A percentile compares a stretch with the other conserved stretches of the same genome.
These are phyloP conservation scores for Raillietiella orientalis DNA, from an alignment of 2,888 invertebrate species.

Conservation along the genomic window DNA sequence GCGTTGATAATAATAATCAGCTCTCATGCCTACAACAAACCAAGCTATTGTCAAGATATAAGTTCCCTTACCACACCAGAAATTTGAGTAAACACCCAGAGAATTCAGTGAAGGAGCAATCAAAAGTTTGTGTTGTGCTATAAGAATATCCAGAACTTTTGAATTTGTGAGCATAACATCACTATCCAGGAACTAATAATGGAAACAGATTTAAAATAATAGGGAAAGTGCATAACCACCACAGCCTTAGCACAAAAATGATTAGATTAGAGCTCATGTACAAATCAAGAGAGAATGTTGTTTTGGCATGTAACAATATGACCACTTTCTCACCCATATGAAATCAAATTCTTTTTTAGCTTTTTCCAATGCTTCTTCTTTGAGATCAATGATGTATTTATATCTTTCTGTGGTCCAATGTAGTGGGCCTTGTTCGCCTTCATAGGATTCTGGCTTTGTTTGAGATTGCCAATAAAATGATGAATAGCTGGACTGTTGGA, in stretches of 20 bases:
- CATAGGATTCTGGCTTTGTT: constrained; percentile 13
- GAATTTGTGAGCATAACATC: constrained; percentile 45
- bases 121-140: constrained; percentile 20
- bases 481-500: constrained; percentile 29
- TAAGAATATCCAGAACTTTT: constrained; percentile 24
- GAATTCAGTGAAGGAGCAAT: constrained; percentile 59
- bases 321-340: too few relatives aligned
- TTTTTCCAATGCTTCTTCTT: constrained; percentile 35
- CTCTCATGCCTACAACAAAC: constrained; percentile 39
- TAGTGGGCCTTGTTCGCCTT: constrained; percentile 15
- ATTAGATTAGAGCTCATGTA: constrained; percentile 6
- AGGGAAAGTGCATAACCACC: constrained; percentile 1
- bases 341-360: too few relatives aligned
- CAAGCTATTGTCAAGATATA: too few relatives aligned
- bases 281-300: neutral
- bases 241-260: neutral
- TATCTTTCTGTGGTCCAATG: constrained; percentile 47
- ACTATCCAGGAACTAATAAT: constrained; percentile 44
- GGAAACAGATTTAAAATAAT: constrained; percentile 13
- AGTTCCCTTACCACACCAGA: too few relatives aligned
- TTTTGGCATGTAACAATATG: too few relatives aligned
- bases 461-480: constrained; percentile 25
- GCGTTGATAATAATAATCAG: constrained; percentile 28
- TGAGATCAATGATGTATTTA: constrained; percentile 36
- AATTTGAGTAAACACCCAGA: constrained; percentile 68